Base-by-base conservation (phyloP, 2,113 vertebrate species). In the Eurypyga helias region DNA sequence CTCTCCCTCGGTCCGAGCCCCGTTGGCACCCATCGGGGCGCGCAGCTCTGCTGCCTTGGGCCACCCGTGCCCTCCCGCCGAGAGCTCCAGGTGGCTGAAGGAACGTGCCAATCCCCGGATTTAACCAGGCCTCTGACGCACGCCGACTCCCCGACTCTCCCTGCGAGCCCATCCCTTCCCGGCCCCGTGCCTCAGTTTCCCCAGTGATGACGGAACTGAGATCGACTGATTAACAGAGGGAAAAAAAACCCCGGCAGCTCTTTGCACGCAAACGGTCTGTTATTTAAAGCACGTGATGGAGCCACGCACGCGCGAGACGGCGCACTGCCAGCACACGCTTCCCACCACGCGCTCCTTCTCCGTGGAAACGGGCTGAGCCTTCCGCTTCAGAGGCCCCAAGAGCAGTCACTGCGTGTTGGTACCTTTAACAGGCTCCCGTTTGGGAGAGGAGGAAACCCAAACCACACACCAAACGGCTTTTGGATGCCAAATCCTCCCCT, bases 121-220 rank as follows among this genome's bases (percentile, higher is more conserved):
- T 87, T 73, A 84, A 96, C 87, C 80, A 48, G 51, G 10, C 14
- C 62, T 66, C 72, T 91, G 91, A 94, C 60, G 38, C 69, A 60
- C 3, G 2, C 6, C 17, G 6, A 17, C 46, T 26, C 3, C 0
- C 25, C 0, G 0, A 49, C 60, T 20, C 43, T 49, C 55, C 88
- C 43, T n/a, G 41, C 7, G 0, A 57, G 54, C 54, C 58, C 49
- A 18, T 61, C 67, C 93, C 54, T 4, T 13, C 17, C 3, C 10
- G 3, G 66, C 31, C 24, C 61, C 0, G 1, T 57, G 90, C 88
- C 83, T 94, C 86, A 64, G 87, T 91, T 92, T 96, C 60, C 86
- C 64, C 55, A 33, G 48, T 25, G 36, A 41, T 0, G 2, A 34
- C 62, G 41, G 34, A 73, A 60, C 26, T 17, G 14, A 41, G 46